phyloP scores from a whole-genome alignment of 2,113 vertebrate genomes.

The Gavialis gangeticus region DNA sequence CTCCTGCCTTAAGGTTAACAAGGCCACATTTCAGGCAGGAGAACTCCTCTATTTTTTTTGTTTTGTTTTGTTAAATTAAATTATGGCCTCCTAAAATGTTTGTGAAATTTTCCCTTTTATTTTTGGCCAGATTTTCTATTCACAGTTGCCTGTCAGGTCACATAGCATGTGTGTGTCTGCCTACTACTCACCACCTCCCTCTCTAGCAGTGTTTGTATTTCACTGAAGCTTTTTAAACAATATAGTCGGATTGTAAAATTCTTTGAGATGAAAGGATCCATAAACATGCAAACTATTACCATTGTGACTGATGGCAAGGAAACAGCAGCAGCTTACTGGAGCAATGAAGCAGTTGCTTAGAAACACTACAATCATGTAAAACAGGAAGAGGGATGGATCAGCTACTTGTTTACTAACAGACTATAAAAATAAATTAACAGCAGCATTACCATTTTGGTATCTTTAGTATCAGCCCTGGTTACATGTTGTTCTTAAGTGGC shows the following conservation, averaged over 20 bases:
- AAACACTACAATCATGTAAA: constrained; percentile 8
- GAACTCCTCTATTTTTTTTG: neutral
- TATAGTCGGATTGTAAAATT: neutral
- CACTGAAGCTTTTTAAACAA: neutral
- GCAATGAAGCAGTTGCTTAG: constrained; percentile 63
- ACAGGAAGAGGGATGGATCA: neutral
- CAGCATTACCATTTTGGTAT: neutral
- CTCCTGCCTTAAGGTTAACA: rapidly evolving
- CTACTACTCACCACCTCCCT: neutral
- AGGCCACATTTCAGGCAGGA: neutral
- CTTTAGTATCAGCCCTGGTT: neutral
- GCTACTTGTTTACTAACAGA: neutral
- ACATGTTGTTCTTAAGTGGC: neutral
- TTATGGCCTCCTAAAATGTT: no score
- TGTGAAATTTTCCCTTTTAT: neutral
- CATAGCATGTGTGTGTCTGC: neutral
- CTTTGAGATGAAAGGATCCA: neutral
- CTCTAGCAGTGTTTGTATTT: neutral
- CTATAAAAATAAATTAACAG: neutral
- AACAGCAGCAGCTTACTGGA: constrained; percentile 12
- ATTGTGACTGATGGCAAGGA: constrained; percentile 8
- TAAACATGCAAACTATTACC: neutral
- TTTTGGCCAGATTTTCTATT: neutral
- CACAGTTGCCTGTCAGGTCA: neutral
- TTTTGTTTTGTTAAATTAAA: no score